Evolutionary conservation across 1,140 invertebrate species (phyloP), one percentile per base, ranked within the genome.

Genomic region (Drosophila erecta): DNA sequence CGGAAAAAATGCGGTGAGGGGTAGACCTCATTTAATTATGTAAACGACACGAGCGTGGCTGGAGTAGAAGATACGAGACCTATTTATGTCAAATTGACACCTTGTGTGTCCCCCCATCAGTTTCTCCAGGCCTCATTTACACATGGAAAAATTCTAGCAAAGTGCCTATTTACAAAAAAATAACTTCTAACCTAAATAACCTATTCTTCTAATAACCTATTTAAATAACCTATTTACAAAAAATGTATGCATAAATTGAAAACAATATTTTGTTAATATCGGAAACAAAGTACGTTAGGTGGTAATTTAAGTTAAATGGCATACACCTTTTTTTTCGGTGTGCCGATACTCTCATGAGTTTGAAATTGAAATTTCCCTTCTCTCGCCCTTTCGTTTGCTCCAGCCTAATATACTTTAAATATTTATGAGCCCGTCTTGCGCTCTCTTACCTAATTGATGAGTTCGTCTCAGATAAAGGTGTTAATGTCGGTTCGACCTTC

Each of bases 1-100:
- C 40, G 44, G 27, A 51, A 14, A 57, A 30, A 33, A 27, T n/a
- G 22, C n/a, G 38, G 14, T 3, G 24, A 8, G 49, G 41, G 43
- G 41, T 2, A 55, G 75, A 76, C 50, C 62, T 35, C 81, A 75
- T 89, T 90, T 89, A 89, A 89, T 89, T 89, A 90, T 89, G 85
- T 89, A 89, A 89, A 89, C 84, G 79, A 80, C 70, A 64, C 76
- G 57, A 67, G 67, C 37, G 30, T 43, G 75, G 44, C 33, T 24
- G 22, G 49, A 30, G 54, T 33, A 47, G 53, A 75, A 61, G 67
- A 80, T 79, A 72, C 62, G 55, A 67, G 74, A 67, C 51, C 83
- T 71, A 89, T 87, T 87, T 89, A 84, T 89, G 84, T 89, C 84
- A 84, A 84, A 89, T 89, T 89, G 84, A 89, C 84, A 89, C 84